Evolutionary conservation across 2,888 invertebrate genomes (phyloP).

Genomic region (Lamellibrachia columna): DNA sequence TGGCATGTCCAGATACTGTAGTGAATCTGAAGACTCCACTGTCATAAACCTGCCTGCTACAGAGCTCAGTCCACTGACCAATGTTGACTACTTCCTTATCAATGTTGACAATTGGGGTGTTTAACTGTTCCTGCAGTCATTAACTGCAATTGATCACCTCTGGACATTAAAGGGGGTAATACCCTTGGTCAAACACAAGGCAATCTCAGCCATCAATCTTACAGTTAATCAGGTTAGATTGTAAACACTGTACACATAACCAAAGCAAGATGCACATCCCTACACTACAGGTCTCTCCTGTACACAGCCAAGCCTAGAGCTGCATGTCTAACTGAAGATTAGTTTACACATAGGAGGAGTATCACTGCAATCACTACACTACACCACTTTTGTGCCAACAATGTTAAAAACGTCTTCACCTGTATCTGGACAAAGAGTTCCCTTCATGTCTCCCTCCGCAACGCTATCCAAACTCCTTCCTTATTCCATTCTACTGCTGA

Average conservation of each 20-base stretch:
- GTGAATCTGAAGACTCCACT: not conserved
- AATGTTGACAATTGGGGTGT: not conserved
- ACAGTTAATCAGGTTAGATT: not conserved
- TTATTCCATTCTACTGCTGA: no score
- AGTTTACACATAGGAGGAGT: not conserved
- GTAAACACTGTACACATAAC: not conserved
- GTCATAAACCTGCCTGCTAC: not conserved
- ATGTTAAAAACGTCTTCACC: not conserved
- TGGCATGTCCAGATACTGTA: not conserved
- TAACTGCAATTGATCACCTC: not conserved
- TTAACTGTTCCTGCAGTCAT: not conserved
- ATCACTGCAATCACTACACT: no score
- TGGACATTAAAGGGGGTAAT: not conserved
- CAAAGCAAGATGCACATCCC: not conserved
- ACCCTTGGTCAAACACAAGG: not conserved
- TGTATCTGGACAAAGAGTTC: not conserved
- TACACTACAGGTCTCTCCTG: no score
- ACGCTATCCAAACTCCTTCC: not conserved
- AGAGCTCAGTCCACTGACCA: not conserved
- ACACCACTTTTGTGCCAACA: not conserved
- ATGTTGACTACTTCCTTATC: not conserved
- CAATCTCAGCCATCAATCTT: not conserved
- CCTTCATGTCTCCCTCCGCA: not conserved
- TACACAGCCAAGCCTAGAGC: no score
- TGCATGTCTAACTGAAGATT: not conserved